Conservation (phyloP, 1,140 invertebrate species). For the Macrocentrus cingulum region DNA sequence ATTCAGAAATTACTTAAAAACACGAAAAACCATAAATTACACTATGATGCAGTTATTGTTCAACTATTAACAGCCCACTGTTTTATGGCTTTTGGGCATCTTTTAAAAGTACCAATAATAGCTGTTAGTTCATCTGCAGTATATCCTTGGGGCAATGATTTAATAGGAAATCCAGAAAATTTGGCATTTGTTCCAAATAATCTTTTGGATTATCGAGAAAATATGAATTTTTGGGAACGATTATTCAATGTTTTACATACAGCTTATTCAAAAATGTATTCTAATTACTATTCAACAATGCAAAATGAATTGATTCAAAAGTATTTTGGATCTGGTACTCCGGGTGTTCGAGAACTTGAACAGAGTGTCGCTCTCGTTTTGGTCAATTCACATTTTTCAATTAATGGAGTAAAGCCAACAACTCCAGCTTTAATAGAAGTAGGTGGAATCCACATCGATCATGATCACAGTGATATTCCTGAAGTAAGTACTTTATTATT, state of each 20-base stretch:
- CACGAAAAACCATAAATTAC: conserved; percentile 38
- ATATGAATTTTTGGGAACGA: conserved; percentile 65
- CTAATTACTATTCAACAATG: conserved; percentile 28
- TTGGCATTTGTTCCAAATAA: conserved; percentile 64
- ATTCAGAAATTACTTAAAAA: conserved; percentile 37
- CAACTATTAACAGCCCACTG: conserved; percentile 43
- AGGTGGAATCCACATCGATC: conserved; percentile 63
- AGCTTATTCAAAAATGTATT: conserved; percentile 26
- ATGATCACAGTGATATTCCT: conserved; percentile 34
- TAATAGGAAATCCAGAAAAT: conserved; percentile 66
- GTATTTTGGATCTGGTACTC: conserved; percentile 51
- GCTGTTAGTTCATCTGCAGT: conserved; percentile 62
- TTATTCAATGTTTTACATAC: conserved; percentile 55
- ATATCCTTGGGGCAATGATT: conserved; percentile 65
- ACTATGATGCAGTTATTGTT: conserved; percentile 37
- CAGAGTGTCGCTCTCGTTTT: conserved; percentile 59
- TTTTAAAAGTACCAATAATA: conserved; percentile 63
- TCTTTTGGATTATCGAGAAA: conserved; percentile 57
- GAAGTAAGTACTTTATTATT: conserved; percentile 29
- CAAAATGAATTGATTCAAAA: conserved; percentile 46
- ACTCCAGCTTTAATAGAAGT: conserved; percentile 61
- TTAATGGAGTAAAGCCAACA: conserved; percentile 56
- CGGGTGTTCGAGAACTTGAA: conserved; percentile 49
- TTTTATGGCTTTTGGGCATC: conserved; percentile 60
- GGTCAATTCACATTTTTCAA: conserved; percentile 61